A percentile compares a stretch with the other conserved stretches of the same genome.
phyloP scores from a whole-genome alignment of 2,888 invertebrate genomes.

The Volucella bombylans region DNA sequence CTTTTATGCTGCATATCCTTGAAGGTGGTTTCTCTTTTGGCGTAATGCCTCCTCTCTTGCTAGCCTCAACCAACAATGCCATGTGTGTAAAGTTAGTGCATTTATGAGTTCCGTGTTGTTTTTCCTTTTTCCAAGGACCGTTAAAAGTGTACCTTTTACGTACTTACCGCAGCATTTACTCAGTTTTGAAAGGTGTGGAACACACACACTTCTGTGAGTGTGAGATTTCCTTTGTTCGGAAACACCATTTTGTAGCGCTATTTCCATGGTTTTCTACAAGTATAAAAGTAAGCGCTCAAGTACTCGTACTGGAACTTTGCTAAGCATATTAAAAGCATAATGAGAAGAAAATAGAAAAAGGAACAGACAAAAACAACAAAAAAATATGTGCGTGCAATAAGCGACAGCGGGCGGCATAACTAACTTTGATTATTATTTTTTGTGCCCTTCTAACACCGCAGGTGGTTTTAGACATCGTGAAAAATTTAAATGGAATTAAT shows the following conservation, averaged over 20 bases:
- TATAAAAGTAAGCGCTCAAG: slow-evolving; percentile 11
- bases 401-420: background rate
- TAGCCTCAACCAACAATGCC: slow-evolving; percentile 32
- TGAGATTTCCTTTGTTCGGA: slow-evolving; percentile 39
- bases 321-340: slow-evolving; percentile 33
- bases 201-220: slow-evolving; percentile 9
- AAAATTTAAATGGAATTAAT: too few species aligned
- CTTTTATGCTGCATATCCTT: slow-evolving; percentile 31
- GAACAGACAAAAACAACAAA: slow-evolving; percentile 17
- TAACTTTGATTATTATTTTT: too few species aligned
- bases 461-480: too few species aligned
- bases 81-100: slow-evolving; percentile 26
- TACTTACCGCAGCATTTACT: slow-evolving; percentile 12
- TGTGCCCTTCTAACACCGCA: too few species aligned
- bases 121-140: background rate
- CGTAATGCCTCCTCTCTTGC: background rate
- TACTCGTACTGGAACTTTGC: slow-evolving; percentile 20
- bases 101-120: slow-evolving; percentile 24
- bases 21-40: slow-evolving; percentile 25
- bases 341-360: slow-evolving; percentile 22
- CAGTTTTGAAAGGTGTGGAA: background rate
- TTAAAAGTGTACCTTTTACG: slow-evolving; percentile 11
- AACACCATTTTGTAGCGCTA: slow-evolving; percentile 58
- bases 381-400: slow-evolving; percentile 6
- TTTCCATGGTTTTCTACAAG: slow-evolving; percentile 31